Evolutionary conservation across 2,797 vertebrate genomes (phyloP), one percentile per base, ranked within the genome.

Genomic region (Phataginus tetradactyla): DNA sequence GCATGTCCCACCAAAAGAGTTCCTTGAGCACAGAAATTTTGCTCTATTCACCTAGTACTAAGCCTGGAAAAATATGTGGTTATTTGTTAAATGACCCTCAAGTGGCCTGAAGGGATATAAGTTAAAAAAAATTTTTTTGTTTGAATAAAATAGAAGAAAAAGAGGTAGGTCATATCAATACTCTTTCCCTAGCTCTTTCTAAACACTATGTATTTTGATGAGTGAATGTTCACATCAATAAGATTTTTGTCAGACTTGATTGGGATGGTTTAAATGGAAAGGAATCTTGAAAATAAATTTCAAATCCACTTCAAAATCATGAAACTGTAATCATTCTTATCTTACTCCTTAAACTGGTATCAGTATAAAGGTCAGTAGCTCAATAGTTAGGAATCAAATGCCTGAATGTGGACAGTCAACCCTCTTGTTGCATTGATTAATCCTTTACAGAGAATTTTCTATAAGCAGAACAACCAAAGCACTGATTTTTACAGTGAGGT

Each of bases 141-240:
- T 86, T 93, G 20, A 86, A 53, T 80, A 68, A 80, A 80, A 20
- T 34, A 86, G 80, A 80, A 90, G 25, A 59, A 63, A 85, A 78
- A 27, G 5, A 66, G 21, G 1, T 53, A 37, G 66, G 10, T 49
- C 23, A 66, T 8, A 85, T 53, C 10, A 91, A 18, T 75, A 55
- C 7, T 11, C 25, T 74, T 51, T 86, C 61, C 12, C 13, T 69
- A 63, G 34, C 7, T 3, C 3, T 53, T 87, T 51, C 4, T 57
- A 78, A 72, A 84, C 20, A 23, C 39, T 45, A 72, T 23, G 11
- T 7, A 9, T 4, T 81, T 71, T 85, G 20, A 37, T 79, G 55
- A 66, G 27, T 20, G 21, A 32, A 3, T 59, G 57, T 11, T 8
- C 74, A 32, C 57, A 83, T 49, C 15, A 72, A 29, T 78, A 42